A percentile compares a stretch with the other conserved stretches of the same genome.
Conservation (phyloP, 2,113 vertebrate genomes). For the Sinocyclocheilus anophthalmus region DNA sequence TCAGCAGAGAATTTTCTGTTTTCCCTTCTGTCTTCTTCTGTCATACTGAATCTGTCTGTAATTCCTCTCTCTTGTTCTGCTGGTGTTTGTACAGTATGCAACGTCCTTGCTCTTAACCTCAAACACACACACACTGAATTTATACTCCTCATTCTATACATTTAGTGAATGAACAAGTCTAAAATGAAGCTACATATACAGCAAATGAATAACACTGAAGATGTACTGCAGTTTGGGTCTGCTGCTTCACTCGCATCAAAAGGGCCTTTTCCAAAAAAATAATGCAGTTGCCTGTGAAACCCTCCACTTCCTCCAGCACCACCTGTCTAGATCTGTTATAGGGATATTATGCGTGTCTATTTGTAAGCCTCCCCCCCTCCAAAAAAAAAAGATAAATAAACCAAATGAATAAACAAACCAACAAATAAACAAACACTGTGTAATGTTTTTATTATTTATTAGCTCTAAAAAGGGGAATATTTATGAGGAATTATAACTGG, state of each 20-base stretch:
- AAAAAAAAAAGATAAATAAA: too few relatives aligned
- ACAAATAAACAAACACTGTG: too few relatives aligned
- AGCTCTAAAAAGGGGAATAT: too few relatives aligned
- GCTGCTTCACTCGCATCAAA: not conserved
- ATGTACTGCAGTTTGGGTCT: not conserved
- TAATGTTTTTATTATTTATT: too few relatives aligned
- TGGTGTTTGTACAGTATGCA: conserved; percentile 10
- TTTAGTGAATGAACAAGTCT: not conserved
- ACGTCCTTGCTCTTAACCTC: not conserved
- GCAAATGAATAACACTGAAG: not conserved
- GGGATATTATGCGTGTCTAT: not conserved
- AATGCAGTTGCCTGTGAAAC: not conserved
- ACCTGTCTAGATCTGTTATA: not conserved
- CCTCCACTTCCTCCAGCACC: not conserved
- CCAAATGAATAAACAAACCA: too few relatives aligned
- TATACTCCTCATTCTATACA: not conserved
- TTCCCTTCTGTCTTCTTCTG: conserved; percentile 46
- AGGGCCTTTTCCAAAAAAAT: not conserved
- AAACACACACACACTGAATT: not conserved
- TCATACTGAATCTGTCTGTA: conserved; percentile 59
- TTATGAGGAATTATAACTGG: too few relatives aligned
- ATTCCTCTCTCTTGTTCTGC: conserved; percentile 66
- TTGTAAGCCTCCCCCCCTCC: too few relatives aligned
- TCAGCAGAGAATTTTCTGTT: conserved; percentile 60
- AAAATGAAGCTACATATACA: not conserved